Percentiles rank a stretch among this genome's conserved stretches.
phyloP scores from a whole-genome alignment of 2,888 invertebrate species.

The Lasioglossum malachurum region DNA sequence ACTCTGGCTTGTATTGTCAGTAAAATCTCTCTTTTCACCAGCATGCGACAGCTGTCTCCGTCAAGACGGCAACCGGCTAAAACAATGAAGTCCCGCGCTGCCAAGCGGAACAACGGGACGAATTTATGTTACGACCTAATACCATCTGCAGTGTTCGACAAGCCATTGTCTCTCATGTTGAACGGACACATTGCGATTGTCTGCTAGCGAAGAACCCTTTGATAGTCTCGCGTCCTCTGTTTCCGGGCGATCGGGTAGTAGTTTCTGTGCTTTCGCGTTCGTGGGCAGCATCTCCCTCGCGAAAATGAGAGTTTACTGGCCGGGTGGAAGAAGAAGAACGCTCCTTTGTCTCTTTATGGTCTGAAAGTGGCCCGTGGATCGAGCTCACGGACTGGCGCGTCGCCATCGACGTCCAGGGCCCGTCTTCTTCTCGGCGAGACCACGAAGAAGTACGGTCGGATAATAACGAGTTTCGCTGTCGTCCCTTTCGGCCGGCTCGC shows the following conservation, averaged over 20 bases:
- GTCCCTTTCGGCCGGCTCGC: constrained; percentile 79
- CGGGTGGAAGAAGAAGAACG: constrained; percentile 72
- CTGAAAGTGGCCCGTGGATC: constrained; percentile 81
- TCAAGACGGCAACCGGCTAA: no score
- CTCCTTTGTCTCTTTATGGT: constrained; percentile 84
- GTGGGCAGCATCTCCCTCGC: constrained; percentile 68
- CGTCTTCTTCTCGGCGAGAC: constrained; percentile 70
- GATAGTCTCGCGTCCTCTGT: background rate
- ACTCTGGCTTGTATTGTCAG: no score
- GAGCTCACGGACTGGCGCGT: constrained; percentile 15
- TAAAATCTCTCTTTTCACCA: no score
- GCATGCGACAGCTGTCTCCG: no score
- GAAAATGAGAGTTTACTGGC: constrained; percentile 83
- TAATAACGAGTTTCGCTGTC: constrained; percentile 84
- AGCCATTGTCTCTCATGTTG: background rate
- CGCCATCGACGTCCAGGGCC: constrained; percentile 38
- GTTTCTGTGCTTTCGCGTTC: background rate
- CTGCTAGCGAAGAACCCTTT: background rate
- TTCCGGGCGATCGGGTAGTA: background rate
- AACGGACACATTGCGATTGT: background rate
- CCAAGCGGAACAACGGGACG: no score
- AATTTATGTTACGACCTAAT: no score
- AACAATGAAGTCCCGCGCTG: no score
- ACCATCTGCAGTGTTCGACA: background rate
- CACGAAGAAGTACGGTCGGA: constrained; percentile 81